Conservation (phyloP, 2,113 vertebrate genomes). For the Dissostichus mawsoni region DNA sequence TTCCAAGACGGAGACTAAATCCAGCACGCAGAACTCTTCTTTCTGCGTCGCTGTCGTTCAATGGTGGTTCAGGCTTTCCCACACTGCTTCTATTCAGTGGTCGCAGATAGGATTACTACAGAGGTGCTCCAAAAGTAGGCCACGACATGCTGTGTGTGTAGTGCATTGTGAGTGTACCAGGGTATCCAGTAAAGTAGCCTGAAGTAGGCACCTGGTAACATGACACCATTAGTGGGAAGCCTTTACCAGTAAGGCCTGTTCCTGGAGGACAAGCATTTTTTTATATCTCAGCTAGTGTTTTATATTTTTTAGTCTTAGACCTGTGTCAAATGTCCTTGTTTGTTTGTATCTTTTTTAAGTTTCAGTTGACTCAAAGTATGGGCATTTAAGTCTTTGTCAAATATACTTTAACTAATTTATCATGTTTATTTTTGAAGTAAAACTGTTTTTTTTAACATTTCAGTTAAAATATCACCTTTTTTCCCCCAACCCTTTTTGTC, state of each 20-base stretch:
- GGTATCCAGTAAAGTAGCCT: conserved; percentile 42
- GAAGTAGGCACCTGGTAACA: conserved; percentile 53
- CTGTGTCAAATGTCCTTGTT: no score
- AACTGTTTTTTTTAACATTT: no score
- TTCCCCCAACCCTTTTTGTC: no score
- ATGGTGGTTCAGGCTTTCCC: conserved; percentile 59
- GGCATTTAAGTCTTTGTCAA: no score
- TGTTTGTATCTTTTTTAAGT: no score
- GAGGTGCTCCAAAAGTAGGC: conserved; percentile 66
- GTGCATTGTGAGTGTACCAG: conserved; percentile 25
- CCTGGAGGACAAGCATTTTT: not conserved
- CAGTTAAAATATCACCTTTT: no score
- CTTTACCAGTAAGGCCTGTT: conserved; percentile 12
- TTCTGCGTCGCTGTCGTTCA: conserved; percentile 28
- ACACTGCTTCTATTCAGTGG: conserved; percentile 61
- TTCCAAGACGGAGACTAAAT: conserved; percentile 45
- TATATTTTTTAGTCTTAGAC: no score
- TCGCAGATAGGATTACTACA: conserved; percentile 65
- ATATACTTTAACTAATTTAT: no score
- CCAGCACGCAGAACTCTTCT: conserved; percentile 27
- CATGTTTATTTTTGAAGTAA: no score
- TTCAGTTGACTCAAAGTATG: no score
- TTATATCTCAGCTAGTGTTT: no score
- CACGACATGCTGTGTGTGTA: conserved; percentile 51
- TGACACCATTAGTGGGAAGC: conserved; percentile 19